Evolutionary conservation across 2,113 vertebrate genomes (phyloP), one percentile per base, ranked within the genome.

Genomic region (Ceyx cyanopectus): DNA sequence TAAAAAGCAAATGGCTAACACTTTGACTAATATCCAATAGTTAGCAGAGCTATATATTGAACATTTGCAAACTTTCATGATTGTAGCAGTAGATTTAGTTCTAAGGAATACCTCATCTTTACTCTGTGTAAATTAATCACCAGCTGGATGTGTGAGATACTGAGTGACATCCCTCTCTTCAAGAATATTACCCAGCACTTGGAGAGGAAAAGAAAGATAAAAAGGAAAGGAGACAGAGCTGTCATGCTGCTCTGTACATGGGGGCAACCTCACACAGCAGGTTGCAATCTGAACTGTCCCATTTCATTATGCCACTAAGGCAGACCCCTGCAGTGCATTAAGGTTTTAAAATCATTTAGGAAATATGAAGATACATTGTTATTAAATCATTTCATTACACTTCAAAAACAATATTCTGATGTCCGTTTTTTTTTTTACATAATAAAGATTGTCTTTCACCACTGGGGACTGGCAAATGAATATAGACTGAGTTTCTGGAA

Each of bases 61-160:
- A 72, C n/a, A 23, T 32, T 69, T 62, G 79, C n/a, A 53, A 88
- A 82, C 54, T 84, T 76, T 63, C 43, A 48, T 27, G 29, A 72
- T 70, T n/a, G 17, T 26, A 85, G 60, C 61, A n/a, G 27, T 43
- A 90, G 67, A 46, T 85, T 76, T 24, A 68, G 48, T 89, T 92
- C 89, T 90, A 41, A 85, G 66, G 76, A 75, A 69, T 69, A 70
- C 70, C 57, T 74, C 85, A 37, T 89, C 78, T 95, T 85, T 83
- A 50, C 76, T 91, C 74, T 66, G 61, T 67, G 50, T 48, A 95
- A 93, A 92, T 79, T 90, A 88, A 85, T 92, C 87, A 90, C 87
- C 95, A 95, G 89, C 95, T 96, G 93, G 80, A 95, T 70, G 82
- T 81, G n/a, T 65, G 85, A 95, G 95, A 95, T 95, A 93, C 70